Base-by-base conservation (phyloP, 2,113 vertebrate genomes). In the Zingel zingel region DNA sequence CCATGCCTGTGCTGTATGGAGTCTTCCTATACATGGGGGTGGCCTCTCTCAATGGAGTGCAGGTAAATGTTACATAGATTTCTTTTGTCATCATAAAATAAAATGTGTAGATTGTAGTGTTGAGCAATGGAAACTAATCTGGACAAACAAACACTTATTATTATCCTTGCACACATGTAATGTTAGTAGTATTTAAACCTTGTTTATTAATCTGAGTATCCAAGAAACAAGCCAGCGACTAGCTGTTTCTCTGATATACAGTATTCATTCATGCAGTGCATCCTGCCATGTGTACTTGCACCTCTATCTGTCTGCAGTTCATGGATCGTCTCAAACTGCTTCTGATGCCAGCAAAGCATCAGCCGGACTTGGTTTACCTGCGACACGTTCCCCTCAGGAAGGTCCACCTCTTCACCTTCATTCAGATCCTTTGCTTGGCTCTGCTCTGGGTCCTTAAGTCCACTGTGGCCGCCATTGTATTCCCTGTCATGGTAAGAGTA, bases 361-460 rank as follows among this genome's bases (percentile, higher is more conserved):
- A 99, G 89, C 98, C 98, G 0, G 98, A 99, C 91, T 97, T 99
- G 23, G 96, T 99, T 89, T 99, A 99, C 93, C 93, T 99, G 92
- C 96, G 98, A 2, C 98, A 99, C 0, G 98, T 99, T 5, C 98
- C 98, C 0, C 95, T 99, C 67, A 96, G 98, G 84, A 96, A 98
- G 65, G 97, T 99, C 57, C 98, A 99, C 85, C 95, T 99, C 48
- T 99, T 99, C 94, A 99, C 98, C 48, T 99, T 98, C 91, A 93
- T 99, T 85, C 98, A 99, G 93, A 77, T 96, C 56, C 82, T 99
- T 43, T 99, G 98, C 86, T 88, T 99, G 90, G 98, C 97, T 11
- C 92, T 99, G 65, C 98, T 99, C 77, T 99, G 98, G 98, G 94
- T 99, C 89, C 97, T 99, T 81, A 99, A 99, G 92, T 99, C 98